These are phyloP conservation scores for Neosalanx taihuensis DNA, from an alignment of 2,797 vertebrate genomes.

Conservation along the genomic window DNA sequence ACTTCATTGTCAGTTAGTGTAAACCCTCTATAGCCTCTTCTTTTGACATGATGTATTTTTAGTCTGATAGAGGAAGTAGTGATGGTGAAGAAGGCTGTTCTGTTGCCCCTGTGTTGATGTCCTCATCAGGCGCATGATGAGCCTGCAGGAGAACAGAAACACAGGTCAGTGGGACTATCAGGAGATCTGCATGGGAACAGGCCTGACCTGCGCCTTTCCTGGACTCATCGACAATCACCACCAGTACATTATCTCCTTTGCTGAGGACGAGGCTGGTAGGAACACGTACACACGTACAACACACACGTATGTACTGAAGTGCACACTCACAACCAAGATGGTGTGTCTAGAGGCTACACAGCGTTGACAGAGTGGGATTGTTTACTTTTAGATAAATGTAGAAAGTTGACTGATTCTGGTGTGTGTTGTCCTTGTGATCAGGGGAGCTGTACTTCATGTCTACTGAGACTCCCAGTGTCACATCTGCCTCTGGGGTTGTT, in stretches of 20 bases:
- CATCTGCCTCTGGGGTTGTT: constrained; percentile 80
- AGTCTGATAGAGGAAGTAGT: no score
- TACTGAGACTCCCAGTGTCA: constrained; percentile 84
- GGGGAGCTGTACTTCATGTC: constrained; percentile 96
- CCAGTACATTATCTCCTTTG: constrained; percentile 92
- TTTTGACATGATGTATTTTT: not conserved
- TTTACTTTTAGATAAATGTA: constrained; percentile 10
- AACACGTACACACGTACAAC: not conserved
- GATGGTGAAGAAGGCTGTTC: no score
- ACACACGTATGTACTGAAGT: not conserved
- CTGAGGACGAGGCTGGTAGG: constrained; percentile 92
- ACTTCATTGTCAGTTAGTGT: not conserved
- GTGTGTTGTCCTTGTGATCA: constrained; percentile 48
- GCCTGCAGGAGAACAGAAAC: constrained; percentile 78
- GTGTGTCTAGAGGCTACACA: not conserved
- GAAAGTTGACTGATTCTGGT: not conserved
- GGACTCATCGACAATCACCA: constrained; percentile 93
- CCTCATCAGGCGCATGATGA: constrained; percentile 85
- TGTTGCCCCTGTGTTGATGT: not conserved
- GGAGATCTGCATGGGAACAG: constrained; percentile 92
- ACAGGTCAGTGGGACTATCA: constrained; percentile 81
- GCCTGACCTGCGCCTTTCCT: constrained; percentile 88
- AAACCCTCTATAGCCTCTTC: not conserved
- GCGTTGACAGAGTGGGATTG: not conserved
- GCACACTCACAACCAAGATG: not conserved